Percentiles rank a stretch among this genome's conserved stretches.
Conservation (phyloP, 1,140 invertebrate species). For the Lutraria rhynchaena region DNA sequence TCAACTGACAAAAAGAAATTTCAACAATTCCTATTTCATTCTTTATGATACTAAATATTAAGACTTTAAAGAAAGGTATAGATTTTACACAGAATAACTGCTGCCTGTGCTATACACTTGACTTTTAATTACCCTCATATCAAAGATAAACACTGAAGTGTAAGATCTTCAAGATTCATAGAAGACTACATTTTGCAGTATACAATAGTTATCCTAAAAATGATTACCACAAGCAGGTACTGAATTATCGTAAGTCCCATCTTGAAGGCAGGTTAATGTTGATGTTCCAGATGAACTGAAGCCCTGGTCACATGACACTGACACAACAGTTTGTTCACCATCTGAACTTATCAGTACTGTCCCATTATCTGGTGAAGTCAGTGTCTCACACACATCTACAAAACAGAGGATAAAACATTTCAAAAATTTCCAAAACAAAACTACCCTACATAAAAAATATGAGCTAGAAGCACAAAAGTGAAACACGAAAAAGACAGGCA, state of each 20-base stretch:
- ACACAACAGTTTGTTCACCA: neutral
- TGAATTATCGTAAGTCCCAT: constrained; percentile 14
- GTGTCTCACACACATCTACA: constrained; percentile 1
- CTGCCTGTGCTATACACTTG: no score
- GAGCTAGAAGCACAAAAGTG: neutral
- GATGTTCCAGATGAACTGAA: constrained; percentile 6
- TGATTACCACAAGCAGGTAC: constrained; percentile 29
- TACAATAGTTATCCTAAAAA: no score
- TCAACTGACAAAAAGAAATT: neutral
- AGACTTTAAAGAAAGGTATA: no score
- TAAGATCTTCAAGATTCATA: no score
- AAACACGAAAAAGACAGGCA: no score
- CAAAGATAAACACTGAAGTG: no score
- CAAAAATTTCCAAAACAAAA: neutral
- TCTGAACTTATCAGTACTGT: constrained; percentile 2
- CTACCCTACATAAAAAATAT: neutral
- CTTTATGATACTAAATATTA: no score
- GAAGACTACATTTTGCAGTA: no score
- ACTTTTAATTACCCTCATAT: no score
- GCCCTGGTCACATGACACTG: constrained; percentile 32
- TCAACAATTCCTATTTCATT: no score
- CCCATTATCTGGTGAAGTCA: constrained; percentile 5
- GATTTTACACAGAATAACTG: no score
- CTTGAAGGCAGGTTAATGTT: neutral
- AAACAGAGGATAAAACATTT: neutral